These are phyloP conservation scores for Rhineura floridana DNA, from an alignment of 2,113 vertebrate genomes.

Conservation along the genomic window DNA sequence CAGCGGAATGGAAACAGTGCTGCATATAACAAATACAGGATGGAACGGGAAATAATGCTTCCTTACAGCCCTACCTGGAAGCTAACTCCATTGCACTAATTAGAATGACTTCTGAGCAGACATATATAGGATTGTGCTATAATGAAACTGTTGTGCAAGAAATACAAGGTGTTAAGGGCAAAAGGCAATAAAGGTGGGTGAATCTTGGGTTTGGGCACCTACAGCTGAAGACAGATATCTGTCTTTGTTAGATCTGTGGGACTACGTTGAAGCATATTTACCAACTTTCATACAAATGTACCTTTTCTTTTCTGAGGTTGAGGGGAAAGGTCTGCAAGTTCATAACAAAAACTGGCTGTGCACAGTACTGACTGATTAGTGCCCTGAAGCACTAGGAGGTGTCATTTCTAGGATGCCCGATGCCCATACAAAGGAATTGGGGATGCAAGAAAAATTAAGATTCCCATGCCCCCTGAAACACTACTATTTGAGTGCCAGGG, in stretches of 20 bases:
- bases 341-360: not conserved
- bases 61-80: no score
- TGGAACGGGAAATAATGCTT: no score
- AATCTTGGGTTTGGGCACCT: not conserved
- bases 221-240: not conserved
- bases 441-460: not conserved
- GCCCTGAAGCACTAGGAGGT: not conserved
- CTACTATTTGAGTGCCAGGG: not conserved
- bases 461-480: not conserved
- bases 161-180: not conserved
- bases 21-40: no score
- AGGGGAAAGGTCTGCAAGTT: not conserved
- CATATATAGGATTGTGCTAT: no score
- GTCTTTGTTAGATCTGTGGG: not conserved
- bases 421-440: not conserved
- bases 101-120: no score
- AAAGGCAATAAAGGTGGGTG: not conserved
- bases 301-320: not conserved
- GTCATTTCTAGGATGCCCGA: not conserved
- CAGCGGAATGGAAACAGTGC: no score
- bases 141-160: not conserved
- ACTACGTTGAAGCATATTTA: not conserved
- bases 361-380: not conserved
- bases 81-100: no score
- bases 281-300: not conserved